Evolutionary conservation across 2,797 vertebrate genomes (phyloP).

Genomic region (Lacerta viridis): DNA sequence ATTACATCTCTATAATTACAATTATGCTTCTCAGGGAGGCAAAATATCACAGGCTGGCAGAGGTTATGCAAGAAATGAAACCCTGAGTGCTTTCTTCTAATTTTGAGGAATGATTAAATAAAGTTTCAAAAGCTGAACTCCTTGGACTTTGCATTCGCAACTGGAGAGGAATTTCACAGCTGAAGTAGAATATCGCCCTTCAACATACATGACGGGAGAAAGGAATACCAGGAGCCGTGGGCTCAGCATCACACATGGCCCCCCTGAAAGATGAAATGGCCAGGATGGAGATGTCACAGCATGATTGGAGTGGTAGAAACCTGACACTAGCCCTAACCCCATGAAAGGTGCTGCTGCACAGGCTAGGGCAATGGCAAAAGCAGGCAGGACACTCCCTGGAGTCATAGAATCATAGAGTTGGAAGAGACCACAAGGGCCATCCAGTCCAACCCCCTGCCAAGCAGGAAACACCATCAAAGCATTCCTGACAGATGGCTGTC

Average conservation of each 20-base stretch:
- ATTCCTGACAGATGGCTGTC: too few relatives aligned
- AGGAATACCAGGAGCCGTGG: background rate
- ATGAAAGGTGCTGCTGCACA: too few relatives aligned
- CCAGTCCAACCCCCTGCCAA: too few relatives aligned
- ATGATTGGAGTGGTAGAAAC: background rate
- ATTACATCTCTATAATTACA: slow-evolving; percentile 11
- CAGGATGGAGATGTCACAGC: background rate
- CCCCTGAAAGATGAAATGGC: background rate
- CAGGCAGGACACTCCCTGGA: too few relatives aligned
- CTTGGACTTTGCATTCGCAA: background rate
- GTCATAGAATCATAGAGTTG: too few relatives aligned
- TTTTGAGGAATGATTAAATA: background rate
- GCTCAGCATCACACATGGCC: background rate
- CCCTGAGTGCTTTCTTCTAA: background rate
- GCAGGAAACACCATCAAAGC: too few relatives aligned
- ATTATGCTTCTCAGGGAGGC: background rate
- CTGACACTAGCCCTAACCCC: background rate
- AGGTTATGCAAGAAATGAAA: background rate
- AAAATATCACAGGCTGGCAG: background rate
- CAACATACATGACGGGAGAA: background rate
- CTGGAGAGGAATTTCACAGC: background rate
- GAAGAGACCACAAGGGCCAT: too few relatives aligned
- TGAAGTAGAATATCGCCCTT: background rate
- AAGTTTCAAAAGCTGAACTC: background rate
- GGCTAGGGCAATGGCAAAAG: too few relatives aligned